Base-by-base conservation (phyloP, 2,888 invertebrate genomes). In the Coelopa pilipes region DNA sequence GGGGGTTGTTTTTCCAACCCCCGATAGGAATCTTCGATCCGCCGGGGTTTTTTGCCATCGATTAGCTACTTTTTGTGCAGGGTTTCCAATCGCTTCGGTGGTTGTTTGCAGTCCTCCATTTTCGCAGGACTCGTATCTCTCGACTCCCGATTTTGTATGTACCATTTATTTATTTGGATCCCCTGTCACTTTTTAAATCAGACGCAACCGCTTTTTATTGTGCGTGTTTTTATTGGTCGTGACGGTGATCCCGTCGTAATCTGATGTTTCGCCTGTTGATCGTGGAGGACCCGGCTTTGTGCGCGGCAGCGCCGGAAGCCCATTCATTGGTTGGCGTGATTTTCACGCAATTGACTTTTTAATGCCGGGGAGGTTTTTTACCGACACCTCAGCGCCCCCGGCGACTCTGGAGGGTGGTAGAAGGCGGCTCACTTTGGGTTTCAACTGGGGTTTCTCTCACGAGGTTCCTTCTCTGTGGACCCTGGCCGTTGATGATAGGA, bases 201-300 rank as follows among this genome's bases (percentile, higher is more conserved):
- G 19, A 60, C 19, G 55, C 17, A 53, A 11, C 68, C 15, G 47
- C 60, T 65, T 63, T 71, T 71, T 71, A 65, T 34, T 34, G 34
- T 34, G 46, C n/a, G 71, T 71, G n/a, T 71, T 71, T 71, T 71
- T 65, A 71, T 71, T 63, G 65, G 63, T 21, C 65, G 19, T 46
- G 34, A 47, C n/a, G n/a, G n/a, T 65, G 46, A 71, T 55, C 34
- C 34, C 34, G 34, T 4, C 34, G 63, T 71, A 71, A 71, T 71
- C 71, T 71, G 46, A 55, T 71, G 63, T 65, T 71, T 46, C 63
- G 71, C 71, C 65, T 55, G 19, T 65, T 71, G 46, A 55, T 71
- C 21, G 55, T 71, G 17, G 46, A 71, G 55, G 46, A 24, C 21
- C 65, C 15, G 53, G 46, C 34, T 4, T 34, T 34, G 34, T 34